Percentiles rank a stretch among this genome's conserved stretches.
phyloP scores from a whole-genome alignment of 2,113 vertebrate genomes.

The Chiloscyllium plagiosum region DNA sequence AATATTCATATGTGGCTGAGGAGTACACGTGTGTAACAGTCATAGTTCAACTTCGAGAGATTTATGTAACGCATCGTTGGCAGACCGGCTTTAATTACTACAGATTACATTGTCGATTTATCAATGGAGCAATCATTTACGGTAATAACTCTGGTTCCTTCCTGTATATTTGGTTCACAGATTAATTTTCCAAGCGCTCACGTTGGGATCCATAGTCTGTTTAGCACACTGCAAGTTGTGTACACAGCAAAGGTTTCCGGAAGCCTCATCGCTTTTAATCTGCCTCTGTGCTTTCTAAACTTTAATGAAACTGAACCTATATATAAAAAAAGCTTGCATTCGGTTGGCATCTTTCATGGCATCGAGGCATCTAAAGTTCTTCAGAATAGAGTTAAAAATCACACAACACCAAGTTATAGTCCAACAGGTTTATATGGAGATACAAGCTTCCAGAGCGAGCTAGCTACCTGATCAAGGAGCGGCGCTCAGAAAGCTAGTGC shows the following conservation, averaged over 20 bases:
- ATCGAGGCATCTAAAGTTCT: not conserved
- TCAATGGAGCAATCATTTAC: not conserved
- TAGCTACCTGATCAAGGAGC: too few relatives aligned
- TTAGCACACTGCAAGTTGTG: not conserved
- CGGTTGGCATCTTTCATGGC: not conserved
- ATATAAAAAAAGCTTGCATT: not conserved
- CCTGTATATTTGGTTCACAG: not conserved
- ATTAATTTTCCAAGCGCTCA: not conserved
- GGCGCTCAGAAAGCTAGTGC: too few relatives aligned
- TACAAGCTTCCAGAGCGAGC: too few relatives aligned
- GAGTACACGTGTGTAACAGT: not conserved
- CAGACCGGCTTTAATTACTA: not conserved
- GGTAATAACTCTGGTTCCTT: not conserved
- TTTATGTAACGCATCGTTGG: not conserved
- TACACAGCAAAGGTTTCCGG: not conserved
- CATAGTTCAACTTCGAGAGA: not conserved
- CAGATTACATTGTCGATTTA: not conserved
- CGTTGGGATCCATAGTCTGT: not conserved
- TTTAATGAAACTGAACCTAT: not conserved
- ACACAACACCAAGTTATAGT: too few relatives aligned
- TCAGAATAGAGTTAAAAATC: too few relatives aligned
- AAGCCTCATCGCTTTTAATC: not conserved
- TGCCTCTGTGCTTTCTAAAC: not conserved
- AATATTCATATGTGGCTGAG: not conserved
- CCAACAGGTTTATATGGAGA: too few relatives aligned